Base-by-base conservation (phyloP, 2,113 vertebrate genomes). In the Tragulus kanchil region DNA sequence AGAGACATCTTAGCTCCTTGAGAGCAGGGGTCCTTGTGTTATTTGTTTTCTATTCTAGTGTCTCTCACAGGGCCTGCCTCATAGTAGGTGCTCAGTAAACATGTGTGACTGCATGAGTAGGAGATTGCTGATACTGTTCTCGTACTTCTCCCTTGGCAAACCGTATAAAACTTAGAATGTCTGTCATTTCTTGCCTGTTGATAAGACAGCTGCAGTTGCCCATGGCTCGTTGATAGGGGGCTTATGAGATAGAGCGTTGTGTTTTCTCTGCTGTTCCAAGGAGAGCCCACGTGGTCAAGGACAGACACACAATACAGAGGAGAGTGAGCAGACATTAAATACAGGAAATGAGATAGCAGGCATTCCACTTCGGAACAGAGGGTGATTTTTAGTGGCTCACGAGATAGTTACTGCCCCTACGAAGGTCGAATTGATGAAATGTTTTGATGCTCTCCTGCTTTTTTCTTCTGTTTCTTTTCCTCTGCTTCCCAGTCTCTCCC, bases 101-200 rank as follows among this genome's bases (percentile, higher is more conserved):
- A 11, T 8, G 1, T 69, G 2, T 84, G 21, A 64, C 31, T 28
- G 69, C 48, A 91, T 91, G 83, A 69, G 17, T 67, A 82, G 61
- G 88, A 85, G 50, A 89, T 84, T 10, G 26, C n/a, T 65, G 52
- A 17, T 23, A 36, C 50, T 96, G 69, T 89, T 54, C 45, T 81
- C 71, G 77, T 90, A 36, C 62, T 97, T 93, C 67, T 93, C 36
- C 31, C 73, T 85, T 73, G 11, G 54, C 54, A 89, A 93, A 71
- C 52, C 59, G 90, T 78, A 45, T 64, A 65, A 87, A 84, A 54
- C 89, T 96, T 52, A 77, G 64, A 97, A 87, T 86, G 56, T 84
- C 15, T 85, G 56, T 90, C n/a, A 65, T 81, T 85, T 90, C 71
- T 85, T 78, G 17, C 28, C 87, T 85, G 14, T 79, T 86, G 65